Conservation (phyloP, 1,140 invertebrate species). For the Nautilus pompilius region DNA sequence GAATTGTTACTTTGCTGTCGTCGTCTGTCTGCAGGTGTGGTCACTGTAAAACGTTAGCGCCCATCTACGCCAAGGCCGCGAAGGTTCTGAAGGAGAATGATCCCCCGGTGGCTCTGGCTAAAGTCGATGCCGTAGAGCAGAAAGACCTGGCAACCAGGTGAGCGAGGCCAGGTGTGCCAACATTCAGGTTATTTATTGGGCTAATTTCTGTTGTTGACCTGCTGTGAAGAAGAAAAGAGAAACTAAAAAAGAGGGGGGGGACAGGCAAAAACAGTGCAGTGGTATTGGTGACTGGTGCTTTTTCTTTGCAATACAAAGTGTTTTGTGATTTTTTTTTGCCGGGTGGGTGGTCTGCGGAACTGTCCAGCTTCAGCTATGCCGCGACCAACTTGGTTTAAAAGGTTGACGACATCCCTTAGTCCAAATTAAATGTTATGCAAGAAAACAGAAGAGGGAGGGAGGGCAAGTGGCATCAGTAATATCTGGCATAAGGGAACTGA, state of each 20-base stretch:
- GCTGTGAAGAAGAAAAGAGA: neutral
- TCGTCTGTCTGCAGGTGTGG: conserved; percentile 64
- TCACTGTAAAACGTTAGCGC: conserved; percentile 95
- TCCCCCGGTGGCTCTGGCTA: conserved; percentile 55
- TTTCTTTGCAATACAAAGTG: too few relatives aligned
- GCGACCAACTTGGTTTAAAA: too few relatives aligned
- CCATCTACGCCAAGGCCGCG: conserved; percentile 94
- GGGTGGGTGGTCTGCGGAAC: too few relatives aligned
- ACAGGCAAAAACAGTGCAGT: neutral
- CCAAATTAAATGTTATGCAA: too few relatives aligned
- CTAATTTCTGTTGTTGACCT: neutral
- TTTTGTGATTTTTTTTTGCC: too few relatives aligned
- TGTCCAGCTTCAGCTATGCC: too few relatives aligned
- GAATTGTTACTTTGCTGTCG: too few relatives aligned
- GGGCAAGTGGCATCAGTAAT: too few relatives aligned
- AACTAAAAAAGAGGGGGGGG: neutral
- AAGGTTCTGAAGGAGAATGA: conserved; percentile 72
- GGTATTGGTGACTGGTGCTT: too few relatives aligned
- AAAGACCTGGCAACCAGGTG: conserved; percentile 54
- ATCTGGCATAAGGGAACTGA: too few relatives aligned
- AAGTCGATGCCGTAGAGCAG: conserved; percentile 60
- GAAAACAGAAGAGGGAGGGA: too few relatives aligned
- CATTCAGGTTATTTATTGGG: neutral
- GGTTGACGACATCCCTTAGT: too few relatives aligned
- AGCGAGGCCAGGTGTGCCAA: conserved; percentile 1